phyloP scores from a whole-genome alignment of 2,113 vertebrate species.

The Sisor rabdophorus region DNA sequence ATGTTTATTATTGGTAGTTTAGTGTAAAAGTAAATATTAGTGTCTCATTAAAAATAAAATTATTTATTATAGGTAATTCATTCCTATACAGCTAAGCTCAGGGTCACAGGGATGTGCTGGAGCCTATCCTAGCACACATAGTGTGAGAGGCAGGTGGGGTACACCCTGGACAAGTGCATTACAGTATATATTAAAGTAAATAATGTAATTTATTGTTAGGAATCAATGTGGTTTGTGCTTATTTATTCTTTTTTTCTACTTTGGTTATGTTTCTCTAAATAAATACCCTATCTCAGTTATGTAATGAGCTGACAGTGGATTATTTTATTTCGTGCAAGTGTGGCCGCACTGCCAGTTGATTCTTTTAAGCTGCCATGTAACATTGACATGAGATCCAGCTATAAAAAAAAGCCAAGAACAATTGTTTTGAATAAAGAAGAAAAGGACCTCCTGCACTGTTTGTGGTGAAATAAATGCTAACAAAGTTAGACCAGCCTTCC shows the following conservation, averaged over 20 bases:
- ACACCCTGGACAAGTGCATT: too few species aligned
- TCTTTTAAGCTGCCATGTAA: not conserved
- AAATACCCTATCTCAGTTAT: not conserved
- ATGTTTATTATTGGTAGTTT: not conserved
- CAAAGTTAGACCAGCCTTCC: slow-evolving; percentile 14
- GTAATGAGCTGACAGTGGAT: not conserved
- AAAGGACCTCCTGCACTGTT: slow-evolving; percentile 2
- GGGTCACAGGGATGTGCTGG: too few species aligned
- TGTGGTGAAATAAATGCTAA: slow-evolving; percentile 5
- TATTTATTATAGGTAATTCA: too few species aligned
- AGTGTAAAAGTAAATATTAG: too few species aligned
- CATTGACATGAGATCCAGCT: slow-evolving; percentile 1
- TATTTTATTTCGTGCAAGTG: not conserved
- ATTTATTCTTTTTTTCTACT: not conserved
- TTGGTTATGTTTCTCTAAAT: not conserved
- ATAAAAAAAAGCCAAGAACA: not conserved
- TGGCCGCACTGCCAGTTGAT: not conserved
- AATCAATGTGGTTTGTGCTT: not conserved
- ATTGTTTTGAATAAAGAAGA: slow-evolving; percentile 5
- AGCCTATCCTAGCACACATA: too few species aligned
- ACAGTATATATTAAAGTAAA: too few species aligned
- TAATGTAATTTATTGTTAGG: not conserved
- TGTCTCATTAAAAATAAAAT: not conserved
- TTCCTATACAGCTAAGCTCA: too few species aligned
- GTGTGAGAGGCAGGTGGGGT: too few species aligned